Evolutionary conservation across 1,140 invertebrate species (phyloP), one percentile per base, ranked within the genome.

Genomic region (Catajapyx aquilonaris): DNA sequence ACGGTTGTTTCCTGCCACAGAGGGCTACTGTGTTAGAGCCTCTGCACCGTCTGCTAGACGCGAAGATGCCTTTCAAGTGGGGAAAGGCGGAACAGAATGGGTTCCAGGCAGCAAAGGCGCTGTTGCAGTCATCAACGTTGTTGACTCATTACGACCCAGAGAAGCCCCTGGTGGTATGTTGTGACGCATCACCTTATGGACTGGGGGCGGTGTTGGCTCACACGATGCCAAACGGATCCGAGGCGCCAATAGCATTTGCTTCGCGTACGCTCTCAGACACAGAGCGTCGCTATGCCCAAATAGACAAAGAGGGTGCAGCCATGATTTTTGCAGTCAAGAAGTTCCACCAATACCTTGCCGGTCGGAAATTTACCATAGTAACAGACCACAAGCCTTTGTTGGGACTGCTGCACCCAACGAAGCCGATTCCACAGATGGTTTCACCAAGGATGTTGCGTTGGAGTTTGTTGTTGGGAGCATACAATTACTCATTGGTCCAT

Each of bases 291-390:
- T 66, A 67, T 38, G 41, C 53, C 10, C 59, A 61, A 41, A 52
- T 62, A 16, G 56, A 69, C 25, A 60, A 55, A 41, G 63, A 69
- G 46, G 53, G 49, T 17, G 40, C 65, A 5, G 46, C 49, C 1
- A 48, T 66, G 3, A 38, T 63, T 1, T 61, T 46, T 46, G 56
- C 47, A 15, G 19, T 41, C 10, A 25, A 41, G 23, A 2, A 34
- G 10, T 41, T 51, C 42, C 44, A 56, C 43, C 38, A 50, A 35
- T 50, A 45, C 30, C 19, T 55, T 5, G 51, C 39, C 34, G 49
- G 49, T 4, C 11, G 45, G 18, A 38, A 46, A 22, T 46, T 56
- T 21, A 44, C 31, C 10, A 21, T 59, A 4, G 21, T 41, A 4
- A 58, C 47, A 23, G 55, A 59, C 37, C 55, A 57, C 36, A 49